Evolutionary conservation across 2,888 invertebrate species (phyloP).

Genomic region (Ormyrus thymus): DNA sequence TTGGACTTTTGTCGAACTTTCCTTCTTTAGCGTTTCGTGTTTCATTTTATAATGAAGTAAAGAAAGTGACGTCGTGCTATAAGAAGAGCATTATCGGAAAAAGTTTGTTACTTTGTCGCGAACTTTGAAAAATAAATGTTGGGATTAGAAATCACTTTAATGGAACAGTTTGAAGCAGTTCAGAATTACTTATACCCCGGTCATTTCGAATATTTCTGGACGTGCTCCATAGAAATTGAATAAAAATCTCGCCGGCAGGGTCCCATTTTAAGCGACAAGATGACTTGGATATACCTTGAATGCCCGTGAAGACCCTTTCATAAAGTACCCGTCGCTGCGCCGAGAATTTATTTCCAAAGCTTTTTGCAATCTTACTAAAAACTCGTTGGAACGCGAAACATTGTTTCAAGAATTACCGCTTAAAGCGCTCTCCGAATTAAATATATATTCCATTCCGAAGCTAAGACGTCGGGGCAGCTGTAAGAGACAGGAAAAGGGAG

Average conservation of each 20-base stretch:
- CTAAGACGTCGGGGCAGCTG: no score
- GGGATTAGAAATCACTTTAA: conserved; percentile 7
- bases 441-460: no score
- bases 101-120: conserved; percentile 14
- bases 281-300: no score
- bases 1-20: neutral
- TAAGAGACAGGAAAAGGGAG: no score
- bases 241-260: neutral
- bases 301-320: no score
- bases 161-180: neutral
- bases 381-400: no score
- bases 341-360: no score
- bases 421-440: no score
- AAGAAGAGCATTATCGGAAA: conserved; percentile 20
- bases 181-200: no score
- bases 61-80: conserved; percentile 7
- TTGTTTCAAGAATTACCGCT: no score
- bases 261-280: neutral
- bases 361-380: no score
- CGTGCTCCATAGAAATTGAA: neutral
- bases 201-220: neutral
- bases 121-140: conserved; percentile 10
- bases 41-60: conserved; percentile 21
- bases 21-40: conserved; percentile 13
- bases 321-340: no score